phyloP scores from a whole-genome alignment of 1,140 invertebrate species.

The Nixonia krombeini region DNA sequence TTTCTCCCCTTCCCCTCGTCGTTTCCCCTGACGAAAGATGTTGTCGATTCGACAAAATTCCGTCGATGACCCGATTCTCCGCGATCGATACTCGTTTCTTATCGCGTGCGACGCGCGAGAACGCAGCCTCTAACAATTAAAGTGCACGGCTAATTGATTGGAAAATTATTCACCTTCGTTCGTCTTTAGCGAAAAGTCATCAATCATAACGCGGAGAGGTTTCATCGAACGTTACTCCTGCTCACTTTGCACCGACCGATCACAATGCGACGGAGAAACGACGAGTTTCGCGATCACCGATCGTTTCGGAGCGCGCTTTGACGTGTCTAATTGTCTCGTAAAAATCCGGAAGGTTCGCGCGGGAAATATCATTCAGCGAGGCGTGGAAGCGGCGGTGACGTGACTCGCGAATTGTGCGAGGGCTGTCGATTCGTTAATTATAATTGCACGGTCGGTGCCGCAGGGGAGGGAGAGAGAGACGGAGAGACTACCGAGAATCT shows the following conservation, averaged over 20 bases:
- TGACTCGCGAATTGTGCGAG: constrained; percentile 46
- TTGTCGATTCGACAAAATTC: not conserved
- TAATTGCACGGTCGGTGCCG: constrained; percentile 49
- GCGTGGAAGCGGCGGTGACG: constrained; percentile 38
- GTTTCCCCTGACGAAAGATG: not conserved
- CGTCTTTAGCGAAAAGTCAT: no score
- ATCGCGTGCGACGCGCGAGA: no score
- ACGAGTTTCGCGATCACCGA: no score
- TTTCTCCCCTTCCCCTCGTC: no score
- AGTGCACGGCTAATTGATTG: no score
- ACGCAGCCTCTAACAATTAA: no score
- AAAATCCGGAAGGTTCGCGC: constrained; percentile 17
- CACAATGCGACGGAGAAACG: no score
- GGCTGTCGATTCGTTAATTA: constrained; percentile 54
- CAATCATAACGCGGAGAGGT: no score
- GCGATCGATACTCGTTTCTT: not conserved
- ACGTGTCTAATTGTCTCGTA: not conserved
- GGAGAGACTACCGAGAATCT: constrained; percentile 52
- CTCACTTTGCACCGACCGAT: no score
- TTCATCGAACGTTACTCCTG: no score
- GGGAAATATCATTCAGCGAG: constrained; percentile 25
- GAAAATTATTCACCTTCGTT: no score
- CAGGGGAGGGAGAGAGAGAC: constrained; percentile 4
- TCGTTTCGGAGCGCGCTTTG: no score
- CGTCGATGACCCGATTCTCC: not conserved